A percentile compares a stretch with the other conserved stretches of the same genome.
Evolutionary conservation across 2,888 invertebrate genomes (phyloP).

Genomic region (Neoaliturus tenellus): DNA sequence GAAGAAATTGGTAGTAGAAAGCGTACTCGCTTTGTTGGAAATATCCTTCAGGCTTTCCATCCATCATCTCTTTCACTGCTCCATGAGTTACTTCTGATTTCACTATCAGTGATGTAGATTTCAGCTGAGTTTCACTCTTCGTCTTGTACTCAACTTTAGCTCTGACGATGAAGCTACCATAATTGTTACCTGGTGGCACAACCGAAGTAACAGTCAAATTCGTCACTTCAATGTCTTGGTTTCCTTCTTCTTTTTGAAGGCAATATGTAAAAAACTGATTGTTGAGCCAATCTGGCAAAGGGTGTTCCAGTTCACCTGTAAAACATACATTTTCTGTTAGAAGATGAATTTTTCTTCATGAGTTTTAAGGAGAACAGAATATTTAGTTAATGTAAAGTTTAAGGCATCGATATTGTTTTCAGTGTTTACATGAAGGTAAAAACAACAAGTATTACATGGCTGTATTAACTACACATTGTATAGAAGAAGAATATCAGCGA

Average conservation of each 20-base stretch:
- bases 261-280: neutral
- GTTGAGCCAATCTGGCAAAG: slow-evolving; percentile 1
- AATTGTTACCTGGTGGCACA: slow-evolving; percentile 25
- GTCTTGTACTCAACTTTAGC: slow-evolving; percentile 1
- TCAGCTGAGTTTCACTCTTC: neutral
- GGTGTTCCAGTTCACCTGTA: neutral
- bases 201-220: neutral
- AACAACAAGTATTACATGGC: too few relatives aligned
- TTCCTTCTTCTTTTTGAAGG: neutral
- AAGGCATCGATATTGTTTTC: too few relatives aligned
- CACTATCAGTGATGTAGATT: slow-evolving; percentile 22
- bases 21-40: neutral
- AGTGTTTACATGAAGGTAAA: too few relatives aligned
- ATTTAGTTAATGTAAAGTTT: too few relatives aligned
- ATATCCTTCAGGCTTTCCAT: neutral
- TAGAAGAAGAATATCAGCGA: too few relatives aligned
- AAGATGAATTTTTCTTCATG: too few relatives aligned
- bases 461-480: too few relatives aligned
- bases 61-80: neutral
- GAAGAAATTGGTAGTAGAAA: slow-evolving; percentile 29
- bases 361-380: too few relatives aligned
- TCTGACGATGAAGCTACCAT: neutral
- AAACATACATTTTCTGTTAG: too few relatives aligned
- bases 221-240: neutral
- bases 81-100: slow-evolving; percentile 16